Evolutionary conservation across 2,797 vertebrate species (phyloP).

Genomic region (Falco berigora): DNA sequence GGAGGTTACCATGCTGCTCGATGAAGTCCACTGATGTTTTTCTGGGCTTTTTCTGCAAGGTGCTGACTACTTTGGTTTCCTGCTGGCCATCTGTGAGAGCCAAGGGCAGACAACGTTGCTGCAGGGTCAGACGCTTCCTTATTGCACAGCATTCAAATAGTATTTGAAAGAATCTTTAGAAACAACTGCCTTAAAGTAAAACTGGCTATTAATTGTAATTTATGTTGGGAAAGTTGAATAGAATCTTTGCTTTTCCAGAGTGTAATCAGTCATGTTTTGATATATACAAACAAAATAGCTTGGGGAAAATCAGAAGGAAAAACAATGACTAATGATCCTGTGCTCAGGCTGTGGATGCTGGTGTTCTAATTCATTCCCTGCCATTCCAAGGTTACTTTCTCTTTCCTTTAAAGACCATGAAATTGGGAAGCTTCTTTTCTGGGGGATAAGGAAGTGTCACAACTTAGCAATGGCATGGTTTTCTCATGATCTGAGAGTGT

Average conservation of each 20-base stretch:
- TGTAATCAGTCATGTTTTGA: constrained; percentile 26
- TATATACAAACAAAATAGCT: constrained; percentile 9
- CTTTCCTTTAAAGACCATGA: not conserved
- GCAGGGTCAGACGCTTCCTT: not conserved
- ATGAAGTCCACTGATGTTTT: not conserved
- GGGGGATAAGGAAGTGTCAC: not conserved
- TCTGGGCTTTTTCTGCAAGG: not conserved
- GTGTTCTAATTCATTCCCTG: not conserved
- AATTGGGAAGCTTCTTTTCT: not conserved
- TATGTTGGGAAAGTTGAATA: not conserved
- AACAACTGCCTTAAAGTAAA: not conserved
- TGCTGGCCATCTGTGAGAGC: not conserved
- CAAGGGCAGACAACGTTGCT: not conserved
- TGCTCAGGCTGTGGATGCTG: not conserved
- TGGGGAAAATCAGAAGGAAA: not conserved
- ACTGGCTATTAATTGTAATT: constrained; percentile 4
- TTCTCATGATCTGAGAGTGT: not conserved
- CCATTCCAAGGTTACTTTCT: not conserved
- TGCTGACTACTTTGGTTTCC: not conserved
- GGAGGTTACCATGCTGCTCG: not conserved
- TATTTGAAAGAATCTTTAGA: not conserved
- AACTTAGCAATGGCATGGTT: not conserved
- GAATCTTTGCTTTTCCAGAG: not conserved
- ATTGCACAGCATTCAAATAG: not conserved
- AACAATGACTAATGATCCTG: not conserved